Evolutionary conservation across 2,888 invertebrate genomes (phyloP), one percentile per base, ranked within the genome.

Genomic region (Himalopsyche kuldschensis): DNA sequence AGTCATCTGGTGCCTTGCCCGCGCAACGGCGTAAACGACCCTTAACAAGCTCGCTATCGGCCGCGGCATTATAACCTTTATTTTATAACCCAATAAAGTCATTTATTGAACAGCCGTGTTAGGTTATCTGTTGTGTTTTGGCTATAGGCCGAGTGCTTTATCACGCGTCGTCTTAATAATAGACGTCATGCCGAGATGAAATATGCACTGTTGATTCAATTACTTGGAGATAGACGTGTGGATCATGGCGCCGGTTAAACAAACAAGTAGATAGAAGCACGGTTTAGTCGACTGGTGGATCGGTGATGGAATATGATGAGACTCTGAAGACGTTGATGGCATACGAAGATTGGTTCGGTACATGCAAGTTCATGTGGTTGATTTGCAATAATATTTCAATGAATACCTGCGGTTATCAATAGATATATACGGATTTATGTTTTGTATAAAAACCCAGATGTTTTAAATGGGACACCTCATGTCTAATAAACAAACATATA

Each of bases 191-290:
- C 84, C 78, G 85, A 75, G 85, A 85, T 85, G 85, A 85, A 85
- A 85, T 85, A 85, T 85, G 85, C 85, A 85, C 85, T 84, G 85
- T 85, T 85, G 85, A 85, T 85, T 85, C 84, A 85, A 85, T 85
- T 85, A 85, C 85, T 84, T 63, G 81, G 48, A 85, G 82, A 85
- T 82, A 84, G 85, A 85, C 82, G 80, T 75, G 82, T 78, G 82
- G 82, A 82, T 75, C 79, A 55, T 69, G 84, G 81, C 84, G 85
- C 81, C 84, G 80, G 75, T 55, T 63, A 30, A 80, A 80, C 55
- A 24, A 76, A 69, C 69, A 69, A 69, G 69, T 69, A 69, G 69
- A 69, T 69, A 20, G 32, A 32, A 76, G 32, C 31, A 32, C 30
- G 20, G 76, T 76, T 76, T 76, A 10, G 76, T 20, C 35, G 35